Evolutionary conservation across 2,113 vertebrate genomes (phyloP), one percentile per base, ranked within the genome.

Genomic region (Pseudolaguvia tuberculata): DNA sequence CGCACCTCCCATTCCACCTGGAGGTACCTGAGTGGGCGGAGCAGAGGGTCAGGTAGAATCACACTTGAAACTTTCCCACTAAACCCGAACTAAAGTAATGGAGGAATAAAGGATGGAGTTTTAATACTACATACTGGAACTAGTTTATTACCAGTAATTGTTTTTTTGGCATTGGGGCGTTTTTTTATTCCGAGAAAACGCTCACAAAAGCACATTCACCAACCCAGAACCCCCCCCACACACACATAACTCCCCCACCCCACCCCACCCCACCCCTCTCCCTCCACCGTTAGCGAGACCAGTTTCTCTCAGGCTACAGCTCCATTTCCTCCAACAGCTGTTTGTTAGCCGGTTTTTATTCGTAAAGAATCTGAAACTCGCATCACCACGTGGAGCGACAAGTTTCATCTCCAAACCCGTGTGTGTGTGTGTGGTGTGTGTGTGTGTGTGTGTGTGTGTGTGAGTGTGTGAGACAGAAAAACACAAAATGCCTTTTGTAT

Each of bases 1-100:
- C 93, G 94, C 10, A 91, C 91, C 85, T 94, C 92, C 94, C 96
- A 98, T 80, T 98, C 96, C 75, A 91, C 90, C 81, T 96, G 93
- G 78, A 98, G 90, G 87, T 98, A 98, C 75, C 95, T 96, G 73
- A 14, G 78, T 20, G 81, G 78, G 25, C 6, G 15, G 25, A 48
- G n/a, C 21, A 61, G 35, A 52, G 2, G 18, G 2, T 48, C 20
- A 51, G 14, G 51, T 27, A 25, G 31, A 6, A 29, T 58, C 39
- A 42, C 39, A 42, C 39, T 8, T 9, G 1, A 42, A 42, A 4
- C 5, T 42, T 8, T 8, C 5, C 8, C 21, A 25, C 11, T 56
- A 1, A 8, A 14, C 12, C 53, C 25, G 21, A 56, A 27, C 20
- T 10, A 67, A 9, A 65, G 2, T 23, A 2, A 57, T 13, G 29